Evolutionary conservation across 2,888 invertebrate genomes (phyloP), one percentile per base, ranked within the genome.

Genomic region (Eucera pruinosa): DNA sequence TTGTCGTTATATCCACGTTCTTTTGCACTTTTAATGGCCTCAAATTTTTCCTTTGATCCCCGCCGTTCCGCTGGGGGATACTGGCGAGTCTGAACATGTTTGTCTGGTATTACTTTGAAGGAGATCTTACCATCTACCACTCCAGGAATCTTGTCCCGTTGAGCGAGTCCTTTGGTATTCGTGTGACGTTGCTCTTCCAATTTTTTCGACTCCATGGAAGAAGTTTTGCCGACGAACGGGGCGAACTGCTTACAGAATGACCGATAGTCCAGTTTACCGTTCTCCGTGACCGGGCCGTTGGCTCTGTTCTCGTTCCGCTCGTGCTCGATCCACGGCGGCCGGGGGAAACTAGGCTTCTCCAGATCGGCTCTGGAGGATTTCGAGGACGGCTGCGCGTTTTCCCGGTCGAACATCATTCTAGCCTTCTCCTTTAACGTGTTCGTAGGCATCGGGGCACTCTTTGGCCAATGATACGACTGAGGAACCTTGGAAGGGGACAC

Each of bases 171-270:
- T n/a, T n/a, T n/a, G n/a, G n/a, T n/a, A n/a, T n/a, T n/a, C n/a
- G n/a, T n/a, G n/a, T 64, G 61, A 23, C 25, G 48, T 9, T 60
- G 30, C 13, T 61, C 66, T 25, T 80, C 74, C 57, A 52, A 13
- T n/a, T 58, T 62, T 36, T 36, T 78, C 5, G 52, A 4, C 23
- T 83, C 74, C 15, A 66, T 5, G 11, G 33, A n/a, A 11, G 47
- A 5, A 15, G 66, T 48, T 45, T 81, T 85, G 1, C 75, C 71
- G 13, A 85, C 73, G 23, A 88, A 88, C 0, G 88, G 87, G 0
- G 82, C 86, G 25, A 89, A 88, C 33, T 89, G 88, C 15, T 90
- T 90, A 68, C 89, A 88, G 43, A 89, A 89, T 0, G 88, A 86
- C 36, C 89, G 86, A 65, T 89, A 88, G 74, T 89, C 89, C 0